Percentiles rank a stretch among this genome's conserved stretches.
Conservation (phyloP, 2,113 vertebrate genomes). For the Lophura nycthemera region DNA sequence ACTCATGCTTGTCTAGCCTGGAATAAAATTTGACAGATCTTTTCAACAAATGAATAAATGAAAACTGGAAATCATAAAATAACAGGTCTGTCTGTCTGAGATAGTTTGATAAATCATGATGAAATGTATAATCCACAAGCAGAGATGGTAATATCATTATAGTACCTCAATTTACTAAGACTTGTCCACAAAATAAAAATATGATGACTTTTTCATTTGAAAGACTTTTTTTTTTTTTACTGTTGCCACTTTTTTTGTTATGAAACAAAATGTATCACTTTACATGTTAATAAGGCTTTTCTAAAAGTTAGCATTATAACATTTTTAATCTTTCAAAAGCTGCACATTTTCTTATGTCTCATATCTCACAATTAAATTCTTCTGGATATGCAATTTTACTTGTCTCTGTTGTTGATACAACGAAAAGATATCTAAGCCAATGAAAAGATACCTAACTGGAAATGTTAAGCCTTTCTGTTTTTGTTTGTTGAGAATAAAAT, state of each 20-base stretch:
- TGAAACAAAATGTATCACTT: constrained; percentile 23
- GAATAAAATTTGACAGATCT: not conserved
- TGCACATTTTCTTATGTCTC: constrained; percentile 21
- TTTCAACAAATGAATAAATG: not conserved
- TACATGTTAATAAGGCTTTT: constrained; percentile 31
- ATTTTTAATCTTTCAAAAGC: constrained; percentile 57
- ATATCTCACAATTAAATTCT: constrained; percentile 54
- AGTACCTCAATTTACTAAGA: not conserved
- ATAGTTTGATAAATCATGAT: not conserved
- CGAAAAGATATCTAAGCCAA: not conserved
- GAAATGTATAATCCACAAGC: not conserved
- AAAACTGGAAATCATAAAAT: not conserved
- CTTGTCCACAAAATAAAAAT: not conserved
- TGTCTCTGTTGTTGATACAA: constrained; percentile 29
- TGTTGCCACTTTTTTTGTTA: not conserved
- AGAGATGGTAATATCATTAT: not conserved
- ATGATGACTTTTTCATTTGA: not conserved
- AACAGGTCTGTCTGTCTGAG: not conserved
- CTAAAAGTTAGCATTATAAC: constrained; percentile 55
- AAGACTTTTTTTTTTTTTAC: not conserved
- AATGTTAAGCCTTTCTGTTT: constrained; percentile 31
- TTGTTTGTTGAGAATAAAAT: constrained; percentile 51
- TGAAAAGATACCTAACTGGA: not conserved
- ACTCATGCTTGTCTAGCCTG: not conserved
- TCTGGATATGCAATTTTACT: constrained; percentile 29